phyloP scores from a whole-genome alignment of 1,140 invertebrate species.

The Cataglyphis hispanica region DNA sequence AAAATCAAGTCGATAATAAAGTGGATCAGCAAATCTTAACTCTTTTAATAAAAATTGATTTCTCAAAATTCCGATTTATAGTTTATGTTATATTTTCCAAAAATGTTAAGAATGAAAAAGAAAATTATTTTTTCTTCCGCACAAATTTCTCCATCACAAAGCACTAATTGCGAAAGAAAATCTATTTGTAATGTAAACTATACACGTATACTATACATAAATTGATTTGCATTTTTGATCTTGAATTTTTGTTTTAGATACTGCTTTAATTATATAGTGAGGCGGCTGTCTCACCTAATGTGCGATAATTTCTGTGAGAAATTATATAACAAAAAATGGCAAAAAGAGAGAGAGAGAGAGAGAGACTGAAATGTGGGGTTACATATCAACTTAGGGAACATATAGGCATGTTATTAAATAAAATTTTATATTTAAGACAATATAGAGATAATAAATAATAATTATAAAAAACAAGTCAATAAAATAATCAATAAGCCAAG shows the following conservation, averaged over 20 bases:
- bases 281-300: conserved; percentile 75
- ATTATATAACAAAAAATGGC: conserved; percentile 71
- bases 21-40: too few species aligned
- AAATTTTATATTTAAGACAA: too few species aligned
- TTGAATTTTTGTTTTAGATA: conserved; percentile 39
- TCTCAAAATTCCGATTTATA: background rate
- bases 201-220: background rate
- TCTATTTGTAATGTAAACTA: conserved; percentile 5
- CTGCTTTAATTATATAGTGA: conserved; percentile 65
- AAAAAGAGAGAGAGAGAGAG: too few species aligned
- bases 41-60: background rate
- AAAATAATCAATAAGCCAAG: too few species aligned
- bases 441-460: too few species aligned
- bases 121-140: background rate
- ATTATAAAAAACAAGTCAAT: too few species aligned
- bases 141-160: background rate
- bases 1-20: too few species aligned
- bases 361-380: conserved; percentile 84
- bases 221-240: background rate
- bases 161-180: background rate
- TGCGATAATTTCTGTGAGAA: conserved; percentile 75
- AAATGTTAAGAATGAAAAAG: conserved; percentile 4
- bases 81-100: background rate
- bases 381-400: conserved; percentile 84
- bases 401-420: too few species aligned